Percentiles rank a stretch among this genome's conserved stretches.
phyloP scores from a whole-genome alignment of 35 echinoderm and acorn worm genomes.

The Ptychodera flava region DNA sequence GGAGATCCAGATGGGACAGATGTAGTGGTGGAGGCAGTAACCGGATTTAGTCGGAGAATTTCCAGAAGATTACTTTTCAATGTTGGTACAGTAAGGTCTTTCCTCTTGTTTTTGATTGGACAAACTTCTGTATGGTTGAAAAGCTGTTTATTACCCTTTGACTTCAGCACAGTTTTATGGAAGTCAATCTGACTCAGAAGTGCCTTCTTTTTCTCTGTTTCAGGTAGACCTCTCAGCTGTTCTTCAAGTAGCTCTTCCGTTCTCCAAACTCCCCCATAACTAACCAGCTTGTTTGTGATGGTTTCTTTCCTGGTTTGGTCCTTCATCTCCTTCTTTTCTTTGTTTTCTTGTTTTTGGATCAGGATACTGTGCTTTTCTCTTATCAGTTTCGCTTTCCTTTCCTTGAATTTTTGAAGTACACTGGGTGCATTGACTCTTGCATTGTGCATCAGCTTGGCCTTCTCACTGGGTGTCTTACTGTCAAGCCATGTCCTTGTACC shows the following conservation, averaged over 20 bases:
- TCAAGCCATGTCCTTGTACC: conserved; percentile 3
- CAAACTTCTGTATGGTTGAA: not conserved
- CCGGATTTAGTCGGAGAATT: not conserved
- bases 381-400: not conserved
- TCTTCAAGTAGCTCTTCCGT: not conserved
- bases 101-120: not conserved
- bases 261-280: conserved; percentile 3
- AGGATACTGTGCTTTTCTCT: not conserved
- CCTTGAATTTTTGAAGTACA: not conserved
- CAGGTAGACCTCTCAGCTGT: not conserved
- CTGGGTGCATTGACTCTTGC: not conserved
- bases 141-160: not conserved
- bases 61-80: not conserved
- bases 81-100: not conserved
- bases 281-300: not conserved
- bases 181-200: not conserved
- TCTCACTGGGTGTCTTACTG: not conserved
- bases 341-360: not conserved
- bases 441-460: not conserved
- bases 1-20: too few relatives aligned
- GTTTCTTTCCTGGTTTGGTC: not conserved
- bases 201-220: not conserved
- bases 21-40: too few relatives aligned
- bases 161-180: not conserved
- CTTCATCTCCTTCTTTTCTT: not conserved